phyloP scores from a whole-genome alignment of 2,113 vertebrate species.

The Callithrix jacchus region DNA sequence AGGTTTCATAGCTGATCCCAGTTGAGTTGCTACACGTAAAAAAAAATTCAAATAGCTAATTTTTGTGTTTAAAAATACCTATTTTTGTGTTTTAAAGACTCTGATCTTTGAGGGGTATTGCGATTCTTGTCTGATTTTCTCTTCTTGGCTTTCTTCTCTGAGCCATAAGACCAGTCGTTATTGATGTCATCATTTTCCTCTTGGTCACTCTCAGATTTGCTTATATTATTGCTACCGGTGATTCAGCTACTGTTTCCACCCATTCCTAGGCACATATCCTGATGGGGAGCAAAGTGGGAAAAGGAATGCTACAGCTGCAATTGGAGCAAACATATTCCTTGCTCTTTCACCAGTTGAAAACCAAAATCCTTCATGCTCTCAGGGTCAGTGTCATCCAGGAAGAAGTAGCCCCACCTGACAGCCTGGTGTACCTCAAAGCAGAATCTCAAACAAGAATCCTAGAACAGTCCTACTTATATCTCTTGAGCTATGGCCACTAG shows the following conservation, averaged over 20 bases:
- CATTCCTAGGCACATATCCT: conserved; percentile 98
- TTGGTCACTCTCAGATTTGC: conserved; percentile 97
- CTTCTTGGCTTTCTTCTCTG: conserved; percentile 98
- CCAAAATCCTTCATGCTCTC: conserved; percentile 98
- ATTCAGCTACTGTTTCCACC: conserved; percentile 98
- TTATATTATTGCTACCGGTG: conserved; percentile 96
- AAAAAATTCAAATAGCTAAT: conserved; percentile 87
- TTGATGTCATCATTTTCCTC: conserved; percentile 98
- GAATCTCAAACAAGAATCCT: conserved; percentile 96
- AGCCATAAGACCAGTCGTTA: conserved; percentile 98
- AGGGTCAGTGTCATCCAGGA: conserved; percentile 95
- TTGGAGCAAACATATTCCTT: conserved; percentile 98
- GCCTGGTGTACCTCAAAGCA: conserved; percentile 97
- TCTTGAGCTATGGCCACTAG: conserved; percentile 97
- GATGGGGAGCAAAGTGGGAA: conserved; percentile 95
- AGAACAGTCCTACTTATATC: conserved; percentile 96
- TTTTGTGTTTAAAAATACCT: conserved; percentile 99
- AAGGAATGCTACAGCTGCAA: conserved; percentile 96
- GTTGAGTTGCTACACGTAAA: conserved; percentile 93
- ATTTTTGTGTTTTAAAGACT: conserved; percentile 97
- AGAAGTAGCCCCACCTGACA: conserved; percentile 97
- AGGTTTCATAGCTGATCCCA: conserved; percentile 96
- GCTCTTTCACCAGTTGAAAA: conserved; percentile 99
- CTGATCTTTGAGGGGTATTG: conserved; percentile 95
- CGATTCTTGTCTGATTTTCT: conserved; percentile 97